Percentiles rank a stretch among this genome's conserved stretches.
phyloP scores from a whole-genome alignment of 2,797 vertebrate species.

The Scleropages formosus region DNA sequence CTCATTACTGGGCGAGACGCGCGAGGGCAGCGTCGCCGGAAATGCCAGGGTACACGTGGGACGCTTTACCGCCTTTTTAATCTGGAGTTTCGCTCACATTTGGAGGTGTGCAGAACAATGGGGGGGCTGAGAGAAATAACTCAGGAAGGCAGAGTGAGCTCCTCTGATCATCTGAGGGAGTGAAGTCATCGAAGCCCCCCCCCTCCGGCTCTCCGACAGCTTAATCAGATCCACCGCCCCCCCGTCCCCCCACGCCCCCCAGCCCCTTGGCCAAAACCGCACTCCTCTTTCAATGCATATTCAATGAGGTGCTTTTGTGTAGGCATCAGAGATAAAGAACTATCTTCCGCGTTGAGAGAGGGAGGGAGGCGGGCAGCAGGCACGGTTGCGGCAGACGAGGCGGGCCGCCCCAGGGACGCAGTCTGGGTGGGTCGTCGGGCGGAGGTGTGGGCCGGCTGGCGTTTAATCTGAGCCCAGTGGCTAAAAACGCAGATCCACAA shows the following conservation, averaged over 20 bases:
- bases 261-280: background rate
- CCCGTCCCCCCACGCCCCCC: background rate
- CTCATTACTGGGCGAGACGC: too few species aligned
- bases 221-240: constrained; percentile 11
- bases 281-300: constrained; percentile 21
- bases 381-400: background rate
- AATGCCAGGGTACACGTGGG: too few species aligned
- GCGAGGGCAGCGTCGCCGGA: too few species aligned
- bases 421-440: background rate
- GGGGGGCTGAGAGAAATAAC: too few species aligned
- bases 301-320: constrained; percentile 24
- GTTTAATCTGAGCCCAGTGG: background rate
- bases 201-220: constrained; percentile 3
- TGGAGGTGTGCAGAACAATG: too few species aligned
- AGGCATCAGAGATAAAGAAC: constrained; percentile 11
- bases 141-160: too few species aligned
- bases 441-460: background rate
- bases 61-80: too few species aligned
- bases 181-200: background rate
- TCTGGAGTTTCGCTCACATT: too few species aligned
- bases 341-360: background rate
- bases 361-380: background rate
- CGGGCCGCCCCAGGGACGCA: background rate
- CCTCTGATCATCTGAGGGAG: background rate
- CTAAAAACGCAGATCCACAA: background rate